Evolutionary conservation across 2,113 vertebrate species (phyloP).

Genomic region (Peromyscus californicus): DNA sequence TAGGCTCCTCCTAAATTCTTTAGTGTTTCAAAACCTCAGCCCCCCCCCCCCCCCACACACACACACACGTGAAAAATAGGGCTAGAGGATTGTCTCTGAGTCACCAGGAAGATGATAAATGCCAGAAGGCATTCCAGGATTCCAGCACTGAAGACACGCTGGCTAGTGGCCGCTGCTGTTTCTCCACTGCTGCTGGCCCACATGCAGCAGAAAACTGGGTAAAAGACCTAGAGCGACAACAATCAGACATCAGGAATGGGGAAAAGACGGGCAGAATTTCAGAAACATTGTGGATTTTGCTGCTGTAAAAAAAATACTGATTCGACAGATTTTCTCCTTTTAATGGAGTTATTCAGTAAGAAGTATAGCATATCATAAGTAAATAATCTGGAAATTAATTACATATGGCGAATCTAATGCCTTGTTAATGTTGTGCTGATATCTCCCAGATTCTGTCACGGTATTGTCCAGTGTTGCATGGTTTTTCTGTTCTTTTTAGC

Average conservation of each 20-base stretch:
- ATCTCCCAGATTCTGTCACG: neutral
- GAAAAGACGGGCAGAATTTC: slow-evolving; percentile 20
- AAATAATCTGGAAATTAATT: neutral
- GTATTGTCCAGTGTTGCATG: neutral
- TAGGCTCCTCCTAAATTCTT: neutral
- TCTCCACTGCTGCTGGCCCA: neutral
- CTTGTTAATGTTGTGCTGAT: neutral
- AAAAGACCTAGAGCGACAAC: neutral
- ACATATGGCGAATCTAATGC: neutral
- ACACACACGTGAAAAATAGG: neutral
- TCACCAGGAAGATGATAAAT: neutral
- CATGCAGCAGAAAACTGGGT: slow-evolving; percentile 10
- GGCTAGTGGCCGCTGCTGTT: neutral
- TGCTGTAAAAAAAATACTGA: neutral
- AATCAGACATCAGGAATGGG: neutral
- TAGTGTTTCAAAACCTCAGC: neutral
- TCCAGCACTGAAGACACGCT: neutral
- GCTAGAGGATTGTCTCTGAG: neutral
- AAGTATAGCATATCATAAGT: neutral
- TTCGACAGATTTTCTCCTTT: neutral
- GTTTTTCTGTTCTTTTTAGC: neutral
- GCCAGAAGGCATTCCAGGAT: neutral
- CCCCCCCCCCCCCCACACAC: neutral
- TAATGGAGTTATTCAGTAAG: neutral
- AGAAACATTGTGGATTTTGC: neutral